phyloP scores from a whole-genome alignment of 2,113 vertebrate species.

The Pantherophis guttatus region DNA sequence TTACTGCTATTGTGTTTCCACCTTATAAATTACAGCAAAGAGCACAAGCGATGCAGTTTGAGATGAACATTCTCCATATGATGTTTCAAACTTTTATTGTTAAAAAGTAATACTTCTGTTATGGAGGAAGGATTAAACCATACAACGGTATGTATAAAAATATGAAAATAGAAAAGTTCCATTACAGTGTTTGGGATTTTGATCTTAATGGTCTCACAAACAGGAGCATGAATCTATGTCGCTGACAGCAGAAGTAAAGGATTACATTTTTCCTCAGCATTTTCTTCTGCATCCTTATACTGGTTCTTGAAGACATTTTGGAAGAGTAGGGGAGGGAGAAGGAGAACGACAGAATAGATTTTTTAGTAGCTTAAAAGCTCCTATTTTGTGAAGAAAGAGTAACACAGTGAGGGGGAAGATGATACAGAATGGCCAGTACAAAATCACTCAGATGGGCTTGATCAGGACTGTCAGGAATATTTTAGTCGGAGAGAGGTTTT shows the following conservation, averaged over 20 bases:
- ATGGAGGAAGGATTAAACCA: background rate
- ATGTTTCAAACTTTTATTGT: background rate
- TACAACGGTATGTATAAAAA: background rate
- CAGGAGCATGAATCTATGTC: no score
- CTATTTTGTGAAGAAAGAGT: background rate
- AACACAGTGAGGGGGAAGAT: background rate
- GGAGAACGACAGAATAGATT: background rate
- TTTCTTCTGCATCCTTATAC: background rate
- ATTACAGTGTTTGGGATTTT: no score
- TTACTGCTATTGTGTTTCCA: constrained; percentile 39
- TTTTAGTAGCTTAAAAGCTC: background rate
- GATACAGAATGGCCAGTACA: background rate
- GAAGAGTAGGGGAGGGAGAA: background rate
- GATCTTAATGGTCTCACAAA: no score
- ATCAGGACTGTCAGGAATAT: background rate
- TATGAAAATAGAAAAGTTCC: no score
- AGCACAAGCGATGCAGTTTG: background rate
- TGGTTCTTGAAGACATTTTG: background rate
- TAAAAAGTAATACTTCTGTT: background rate
- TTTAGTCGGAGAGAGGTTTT: background rate
- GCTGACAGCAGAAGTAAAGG: no score
- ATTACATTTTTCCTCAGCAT: no score
- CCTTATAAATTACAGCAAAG: constrained; percentile 55
- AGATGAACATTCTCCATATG: constrained; percentile 27
- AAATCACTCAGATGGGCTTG: background rate